Conservation (phyloP, 2,888 invertebrate species). For the Pyrocoelia pectoralis region DNA sequence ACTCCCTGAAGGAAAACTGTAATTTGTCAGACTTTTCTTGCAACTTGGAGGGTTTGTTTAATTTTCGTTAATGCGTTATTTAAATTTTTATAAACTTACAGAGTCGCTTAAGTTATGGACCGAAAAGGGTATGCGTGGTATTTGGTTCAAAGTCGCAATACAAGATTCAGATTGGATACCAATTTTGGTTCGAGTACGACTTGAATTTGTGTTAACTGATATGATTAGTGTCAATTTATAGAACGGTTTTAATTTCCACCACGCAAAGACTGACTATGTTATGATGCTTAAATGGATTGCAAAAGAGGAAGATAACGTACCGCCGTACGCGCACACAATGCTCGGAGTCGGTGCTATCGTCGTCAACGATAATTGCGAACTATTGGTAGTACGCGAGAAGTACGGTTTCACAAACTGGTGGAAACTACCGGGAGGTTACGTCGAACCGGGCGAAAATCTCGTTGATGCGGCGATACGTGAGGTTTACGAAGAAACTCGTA, state of each 20-base stretch:
- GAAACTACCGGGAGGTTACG: constrained; percentile 94
- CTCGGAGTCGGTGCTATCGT: constrained; percentile 89
- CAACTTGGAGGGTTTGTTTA: constrained; percentile 66
- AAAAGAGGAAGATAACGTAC: constrained; percentile 68
- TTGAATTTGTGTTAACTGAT: constrained; percentile 11
- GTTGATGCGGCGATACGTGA: constrained; percentile 84
- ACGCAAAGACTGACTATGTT: constrained; percentile 80
- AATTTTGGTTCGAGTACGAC: constrained; percentile 71
- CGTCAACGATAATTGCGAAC: constrained; percentile 76
- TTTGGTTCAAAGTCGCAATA: constrained; percentile 83
- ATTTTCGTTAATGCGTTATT: background rate
- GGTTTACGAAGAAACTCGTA: constrained; percentile 90
- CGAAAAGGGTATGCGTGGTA: constrained; percentile 71
- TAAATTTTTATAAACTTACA: constrained; percentile 51
- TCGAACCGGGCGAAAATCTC: constrained; percentile 86
- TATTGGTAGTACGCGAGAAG: constrained; percentile 84
- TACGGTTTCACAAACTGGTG: constrained; percentile 68
- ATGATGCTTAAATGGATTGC: constrained; percentile 86
- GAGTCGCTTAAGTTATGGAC: constrained; percentile 78
- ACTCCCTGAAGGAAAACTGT: constrained; percentile 68
- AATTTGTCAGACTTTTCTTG: constrained; percentile 60
- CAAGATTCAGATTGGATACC: constrained; percentile 80
- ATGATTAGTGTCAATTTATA: too few relatives aligned
- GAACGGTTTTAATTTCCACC: constrained; percentile 88
- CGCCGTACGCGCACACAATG: constrained; percentile 80